Evolutionary conservation across 1,140 invertebrate genomes (phyloP), one percentile per base, ranked within the genome.

Genomic region (Drosophila prosaltans): DNA sequence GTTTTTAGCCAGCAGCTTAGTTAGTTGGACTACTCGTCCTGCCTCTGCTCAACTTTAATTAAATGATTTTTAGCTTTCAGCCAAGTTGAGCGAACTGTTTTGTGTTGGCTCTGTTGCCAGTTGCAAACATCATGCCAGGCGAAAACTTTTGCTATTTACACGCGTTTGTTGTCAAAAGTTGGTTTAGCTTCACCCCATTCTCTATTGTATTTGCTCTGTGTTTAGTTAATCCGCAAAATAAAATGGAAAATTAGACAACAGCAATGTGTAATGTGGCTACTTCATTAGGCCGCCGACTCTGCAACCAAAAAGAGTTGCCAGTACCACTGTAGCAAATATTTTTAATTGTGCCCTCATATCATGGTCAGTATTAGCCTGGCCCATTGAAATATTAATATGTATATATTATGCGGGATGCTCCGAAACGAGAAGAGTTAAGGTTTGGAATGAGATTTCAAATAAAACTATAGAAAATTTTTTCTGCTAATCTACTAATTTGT

Each of bases 31-130:
- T 51, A 24, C 24, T 51, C 45, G 21, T 51, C 45, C 45, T 51
- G 21, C 28, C 28, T n/a, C 28, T 64, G 62, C 45, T 51, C 28
- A 64, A 64, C 62, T 64, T 64, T 64, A 64, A 64, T 64, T 64
- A 64, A 64, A 64, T 64, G 62, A 64, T 64, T 64, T 64, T 64
- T 64, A 51, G 62, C 62, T 59, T 43, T 64, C 62, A 64, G 62
- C 62, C 40, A 64, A 59, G 57, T 59, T 59, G 57, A 48, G 28
- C 30, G 62, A 51, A 51, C 9, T 64, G 30, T 62, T 41, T 62
- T 62, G 45, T 51, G 45, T 51, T 51, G 21, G 45, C 45, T 51
- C 21, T 51, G 21, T 26, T 51, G 45, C 60, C 39, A 26, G 39
- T 62, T 43, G 43, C 28, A 43, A 64, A 51, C 62, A 64, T 64